Percentiles rank a stretch among this genome's conserved stretches.
phyloP scores from a whole-genome alignment of 2,888 invertebrate genomes.

The Drosophila melanosoma region DNA sequence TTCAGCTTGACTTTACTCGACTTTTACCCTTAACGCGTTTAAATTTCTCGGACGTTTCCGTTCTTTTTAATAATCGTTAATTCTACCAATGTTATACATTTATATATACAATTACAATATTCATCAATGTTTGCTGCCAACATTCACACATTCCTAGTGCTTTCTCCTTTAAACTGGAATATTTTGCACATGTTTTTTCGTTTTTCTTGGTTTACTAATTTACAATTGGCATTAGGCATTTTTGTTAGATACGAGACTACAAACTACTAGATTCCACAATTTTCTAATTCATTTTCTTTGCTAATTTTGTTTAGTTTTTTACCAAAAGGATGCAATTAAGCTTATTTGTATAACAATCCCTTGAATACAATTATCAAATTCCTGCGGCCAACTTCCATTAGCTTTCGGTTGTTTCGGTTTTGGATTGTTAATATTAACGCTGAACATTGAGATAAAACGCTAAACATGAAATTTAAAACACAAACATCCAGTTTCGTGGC shows the following conservation, averaged over 20 bases:
- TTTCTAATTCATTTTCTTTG: conserved; percentile 60
- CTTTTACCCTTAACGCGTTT: conserved; percentile 26
- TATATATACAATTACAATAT: conserved; percentile 68
- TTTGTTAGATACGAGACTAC: conserved; percentile 57
- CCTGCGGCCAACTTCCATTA: conserved; percentile 32
- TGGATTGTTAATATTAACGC: conserved; percentile 33
- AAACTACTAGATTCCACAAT: conserved; percentile 63
- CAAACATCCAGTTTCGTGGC: conserved; percentile 60
- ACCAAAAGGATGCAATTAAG: conserved; percentile 44
- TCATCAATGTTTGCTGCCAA: conserved; percentile 57
- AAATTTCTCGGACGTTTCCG: conserved; percentile 29
- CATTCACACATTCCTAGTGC: conserved; percentile 47
- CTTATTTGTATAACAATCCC: conserved; percentile 47
- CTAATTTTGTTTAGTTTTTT: conserved; percentile 56
- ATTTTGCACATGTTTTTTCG: conserved; percentile 28
- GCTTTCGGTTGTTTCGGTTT: conserved; percentile 4
- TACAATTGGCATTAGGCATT: conserved; percentile 60
- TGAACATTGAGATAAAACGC: conserved; percentile 48
- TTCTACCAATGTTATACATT: conserved; percentile 71
- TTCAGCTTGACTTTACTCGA: conserved; percentile 31
- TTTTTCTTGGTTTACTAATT: conserved; percentile 44
- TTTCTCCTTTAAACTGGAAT: conserved; percentile 52
- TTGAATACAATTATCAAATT: conserved; percentile 50
- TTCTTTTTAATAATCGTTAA: conserved; percentile 39
- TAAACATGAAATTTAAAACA: conserved; percentile 71